phyloP scores from a whole-genome alignment of 2,797 vertebrate species.

The Myoxocephalus aenaeus region DNA sequence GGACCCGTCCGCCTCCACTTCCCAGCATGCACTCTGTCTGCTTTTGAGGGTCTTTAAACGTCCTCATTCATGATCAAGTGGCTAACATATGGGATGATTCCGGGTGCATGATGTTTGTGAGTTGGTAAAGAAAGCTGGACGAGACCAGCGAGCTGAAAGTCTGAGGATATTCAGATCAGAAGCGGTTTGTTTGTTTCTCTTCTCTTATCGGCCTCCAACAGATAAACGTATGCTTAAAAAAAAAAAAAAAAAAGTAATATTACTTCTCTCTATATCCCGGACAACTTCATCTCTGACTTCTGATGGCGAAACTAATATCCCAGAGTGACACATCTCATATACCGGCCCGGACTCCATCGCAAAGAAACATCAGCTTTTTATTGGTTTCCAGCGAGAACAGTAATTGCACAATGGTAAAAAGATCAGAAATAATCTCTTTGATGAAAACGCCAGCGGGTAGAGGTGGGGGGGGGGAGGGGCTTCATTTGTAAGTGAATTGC shows the following conservation, averaged over 20 bases:
- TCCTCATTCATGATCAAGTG: too few relatives aligned
- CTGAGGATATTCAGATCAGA: too few relatives aligned
- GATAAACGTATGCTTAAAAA: conserved; percentile 20
- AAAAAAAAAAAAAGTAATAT: conserved; percentile 15
- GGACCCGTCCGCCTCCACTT: background rate
- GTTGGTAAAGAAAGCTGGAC: too few relatives aligned
- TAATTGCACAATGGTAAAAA: conserved; percentile 73
- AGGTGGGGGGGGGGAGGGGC: conserved; percentile 39
- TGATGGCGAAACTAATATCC: conserved; percentile 70
- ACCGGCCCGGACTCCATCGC: conserved; percentile 39
- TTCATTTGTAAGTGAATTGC: conserved; percentile 80
- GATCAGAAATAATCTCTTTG: conserved; percentile 70
- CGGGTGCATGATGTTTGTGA: too few relatives aligned
- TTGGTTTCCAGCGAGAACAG: conserved; percentile 72
- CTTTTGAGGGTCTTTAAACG: background rate
- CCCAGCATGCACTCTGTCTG: background rate
- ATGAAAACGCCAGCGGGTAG: conserved; percentile 50
- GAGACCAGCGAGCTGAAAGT: too few relatives aligned
- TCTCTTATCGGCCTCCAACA: background rate
- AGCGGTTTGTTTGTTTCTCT: too few relatives aligned
- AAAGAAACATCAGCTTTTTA: conserved; percentile 62
- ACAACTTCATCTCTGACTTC: conserved; percentile 47
- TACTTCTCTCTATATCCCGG: conserved; percentile 4
- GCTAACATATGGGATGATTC: too few relatives aligned
- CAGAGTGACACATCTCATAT: conserved; percentile 61